These are phyloP conservation scores for Andricus curvator DNA, from an alignment of 2,888 invertebrate species.

Conservation along the genomic window DNA sequence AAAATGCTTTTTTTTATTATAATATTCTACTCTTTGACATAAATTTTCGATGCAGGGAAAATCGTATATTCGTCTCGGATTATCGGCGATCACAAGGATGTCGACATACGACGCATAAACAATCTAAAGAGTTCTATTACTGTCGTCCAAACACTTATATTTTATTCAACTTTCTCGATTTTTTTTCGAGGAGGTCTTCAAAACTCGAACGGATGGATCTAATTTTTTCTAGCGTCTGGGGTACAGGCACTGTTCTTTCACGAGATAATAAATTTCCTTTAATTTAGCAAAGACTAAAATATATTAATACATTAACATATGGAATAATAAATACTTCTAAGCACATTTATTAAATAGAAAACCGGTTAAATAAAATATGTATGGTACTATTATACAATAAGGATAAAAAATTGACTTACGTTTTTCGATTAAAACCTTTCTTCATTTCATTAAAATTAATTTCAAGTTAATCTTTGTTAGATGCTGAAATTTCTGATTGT, in stretches of 20 bases:
- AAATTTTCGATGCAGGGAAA: background rate
- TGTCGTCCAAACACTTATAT: constrained; percentile 42
- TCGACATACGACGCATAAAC: constrained; percentile 47
- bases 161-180: constrained; percentile 38
- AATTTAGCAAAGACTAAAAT: constrained; percentile 43
- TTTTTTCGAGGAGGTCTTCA: constrained; percentile 31
- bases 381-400: background rate
- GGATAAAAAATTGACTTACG: background rate
- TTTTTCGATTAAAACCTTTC: background rate
- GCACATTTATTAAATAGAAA: background rate
- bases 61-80: constrained; percentile 39
- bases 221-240: constrained; percentile 70
- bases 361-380: background rate
- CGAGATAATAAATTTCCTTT: constrained; percentile 64
- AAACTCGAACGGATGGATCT: constrained; percentile 51
- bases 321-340: constrained; percentile 17
- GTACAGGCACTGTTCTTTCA: constrained; percentile 75
- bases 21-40: background rate
- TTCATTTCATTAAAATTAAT: background rate
- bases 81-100: constrained; percentile 50
- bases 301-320: constrained; percentile 46
- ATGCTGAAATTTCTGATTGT: background rate
- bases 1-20: too few species aligned
- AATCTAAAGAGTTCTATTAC: constrained; percentile 46
- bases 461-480: background rate